A percentile compares a stretch with the other conserved stretches of the same genome.
These are phyloP conservation scores for Pungitius pungitius DNA, from an alignment of 2,113 vertebrate genomes.

Conservation along the genomic window DNA sequence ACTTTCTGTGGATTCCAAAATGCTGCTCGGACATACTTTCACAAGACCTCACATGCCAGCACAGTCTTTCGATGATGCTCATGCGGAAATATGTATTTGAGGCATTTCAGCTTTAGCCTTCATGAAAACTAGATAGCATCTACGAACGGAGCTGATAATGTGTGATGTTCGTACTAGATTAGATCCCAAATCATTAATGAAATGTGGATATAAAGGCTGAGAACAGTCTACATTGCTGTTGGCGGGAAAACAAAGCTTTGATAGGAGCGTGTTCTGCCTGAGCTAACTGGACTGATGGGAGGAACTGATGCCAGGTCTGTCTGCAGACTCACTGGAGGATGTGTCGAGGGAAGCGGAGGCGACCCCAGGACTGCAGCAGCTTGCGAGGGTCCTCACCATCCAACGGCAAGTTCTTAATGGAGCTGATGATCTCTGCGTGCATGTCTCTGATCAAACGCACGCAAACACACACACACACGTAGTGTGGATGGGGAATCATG, in stretches of 20 bases:
- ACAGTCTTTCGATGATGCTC: conserved; percentile 33
- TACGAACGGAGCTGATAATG: not conserved
- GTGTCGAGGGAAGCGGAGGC: conserved; percentile 87
- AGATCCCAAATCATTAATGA: conserved; percentile 7
- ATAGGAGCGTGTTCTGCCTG: conserved; percentile 39
- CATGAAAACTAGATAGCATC: conserved; percentile 7
- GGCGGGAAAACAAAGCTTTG: conserved; percentile 1
- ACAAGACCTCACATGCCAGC: conserved; percentile 46
- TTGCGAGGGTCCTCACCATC: conserved; percentile 93
- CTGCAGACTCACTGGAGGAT: conserved; percentile 91
- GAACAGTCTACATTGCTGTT: not conserved
- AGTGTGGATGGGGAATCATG: conserved; percentile 32
- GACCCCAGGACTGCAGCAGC: conserved; percentile 92
- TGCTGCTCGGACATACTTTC: conserved; percentile 20
- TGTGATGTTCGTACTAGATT: conserved; percentile 12
- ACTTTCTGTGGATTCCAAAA: conserved; percentile 28
- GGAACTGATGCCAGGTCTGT: conserved; percentile 50
- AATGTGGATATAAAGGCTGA: not conserved
- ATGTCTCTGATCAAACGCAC: conserved; percentile 85
- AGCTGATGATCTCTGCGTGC: conserved; percentile 97
- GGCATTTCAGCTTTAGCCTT: conserved; percentile 33
- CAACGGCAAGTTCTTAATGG: conserved; percentile 95
- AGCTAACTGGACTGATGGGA: conserved; percentile 32
- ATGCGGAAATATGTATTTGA: conserved; percentile 53
- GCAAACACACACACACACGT: conserved; percentile 11